A percentile compares a stretch with the other conserved stretches of the same genome.
Conservation (phyloP, 2,113 vertebrate genomes). For the Hiodon alosoides region DNA sequence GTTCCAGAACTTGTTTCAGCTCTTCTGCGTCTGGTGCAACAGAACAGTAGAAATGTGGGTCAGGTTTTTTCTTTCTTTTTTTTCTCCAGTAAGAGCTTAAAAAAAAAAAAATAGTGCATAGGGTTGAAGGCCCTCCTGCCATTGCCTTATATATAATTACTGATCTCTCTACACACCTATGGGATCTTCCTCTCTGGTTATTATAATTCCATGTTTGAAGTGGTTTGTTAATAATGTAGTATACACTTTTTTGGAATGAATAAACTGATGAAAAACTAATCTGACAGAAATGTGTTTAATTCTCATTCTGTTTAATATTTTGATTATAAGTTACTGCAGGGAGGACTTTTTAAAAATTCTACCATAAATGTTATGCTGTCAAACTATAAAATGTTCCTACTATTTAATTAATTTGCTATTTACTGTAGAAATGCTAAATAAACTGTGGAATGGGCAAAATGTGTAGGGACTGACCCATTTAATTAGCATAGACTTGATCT, state of each 20-base stretch:
- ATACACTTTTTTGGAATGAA: background rate
- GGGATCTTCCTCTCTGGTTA: background rate
- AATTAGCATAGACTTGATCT: too few relatives aligned
- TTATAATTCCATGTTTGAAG: slow-evolving; percentile 2
- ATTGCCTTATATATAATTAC: background rate
- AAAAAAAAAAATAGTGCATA: background rate
- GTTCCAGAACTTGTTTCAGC: background rate
- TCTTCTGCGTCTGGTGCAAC: background rate
- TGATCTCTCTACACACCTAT: background rate
- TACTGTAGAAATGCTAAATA: background rate
- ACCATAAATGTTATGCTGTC: too few relatives aligned
- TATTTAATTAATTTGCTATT: background rate
- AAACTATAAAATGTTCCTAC: background rate
- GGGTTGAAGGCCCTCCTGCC: background rate
- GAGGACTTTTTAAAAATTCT: too few relatives aligned
- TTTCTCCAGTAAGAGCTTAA: background rate
- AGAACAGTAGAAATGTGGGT: too few relatives aligned
- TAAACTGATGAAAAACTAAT: slow-evolving; percentile 5
- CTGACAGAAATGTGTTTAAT: background rate
- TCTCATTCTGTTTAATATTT: background rate
- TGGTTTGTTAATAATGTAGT: background rate
- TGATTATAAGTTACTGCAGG: too few relatives aligned
- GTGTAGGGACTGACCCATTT: too few relatives aligned
- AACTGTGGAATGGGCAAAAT: background rate
- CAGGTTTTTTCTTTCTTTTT: background rate